Conservation (phyloP, 2,888 invertebrate species). For the Tenthredo livida region DNA sequence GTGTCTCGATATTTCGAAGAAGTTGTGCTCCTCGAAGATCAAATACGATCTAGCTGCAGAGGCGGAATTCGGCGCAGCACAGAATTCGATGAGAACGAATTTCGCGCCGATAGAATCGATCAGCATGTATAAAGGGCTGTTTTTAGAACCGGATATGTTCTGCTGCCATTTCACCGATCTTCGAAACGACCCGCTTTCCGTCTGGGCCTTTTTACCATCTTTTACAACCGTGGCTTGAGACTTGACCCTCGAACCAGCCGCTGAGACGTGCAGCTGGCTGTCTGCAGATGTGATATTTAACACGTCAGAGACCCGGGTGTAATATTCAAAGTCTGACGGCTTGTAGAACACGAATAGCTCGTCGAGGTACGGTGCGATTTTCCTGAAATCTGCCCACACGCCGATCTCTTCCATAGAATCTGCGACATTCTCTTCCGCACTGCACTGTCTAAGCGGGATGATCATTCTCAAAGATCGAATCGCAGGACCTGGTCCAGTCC, state of each 20-base stretch:
- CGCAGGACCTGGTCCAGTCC: slow-evolving; percentile 59
- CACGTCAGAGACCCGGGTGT: slow-evolving; percentile 55
- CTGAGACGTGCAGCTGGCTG: background rate
- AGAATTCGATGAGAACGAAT: slow-evolving; percentile 64
- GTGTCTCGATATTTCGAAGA: slow-evolving; percentile 57
- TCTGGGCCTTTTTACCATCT: slow-evolving; percentile 11
- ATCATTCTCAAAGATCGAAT: slow-evolving; percentile 65
- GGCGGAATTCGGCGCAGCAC: slow-evolving; percentile 44
- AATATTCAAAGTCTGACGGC: slow-evolving; percentile 62
- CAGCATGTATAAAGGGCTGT: slow-evolving; percentile 67
- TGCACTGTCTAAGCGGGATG: slow-evolving; percentile 59
- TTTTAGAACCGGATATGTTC: slow-evolving; percentile 56
- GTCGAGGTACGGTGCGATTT: slow-evolving; percentile 60
- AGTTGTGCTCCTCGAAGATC: slow-evolving; percentile 61
- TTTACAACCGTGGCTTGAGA: background rate
- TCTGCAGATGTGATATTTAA: background rate
- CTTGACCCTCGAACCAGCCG: slow-evolving; percentile 9
- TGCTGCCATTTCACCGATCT: slow-evolving; percentile 55
- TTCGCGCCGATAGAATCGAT: slow-evolving; percentile 64
- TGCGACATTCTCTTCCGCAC: slow-evolving; percentile 32
- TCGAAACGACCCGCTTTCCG: slow-evolving; percentile 44
- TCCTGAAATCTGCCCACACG: slow-evolving; percentile 68
- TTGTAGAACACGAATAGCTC: slow-evolving; percentile 65
- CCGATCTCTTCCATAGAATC: slow-evolving; percentile 54
- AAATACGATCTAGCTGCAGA: slow-evolving; percentile 52